Evolutionary conservation across 2,113 vertebrate species (phyloP), one percentile per base, ranked within the genome.

Genomic region (Peromyscus maniculatus): DNA sequence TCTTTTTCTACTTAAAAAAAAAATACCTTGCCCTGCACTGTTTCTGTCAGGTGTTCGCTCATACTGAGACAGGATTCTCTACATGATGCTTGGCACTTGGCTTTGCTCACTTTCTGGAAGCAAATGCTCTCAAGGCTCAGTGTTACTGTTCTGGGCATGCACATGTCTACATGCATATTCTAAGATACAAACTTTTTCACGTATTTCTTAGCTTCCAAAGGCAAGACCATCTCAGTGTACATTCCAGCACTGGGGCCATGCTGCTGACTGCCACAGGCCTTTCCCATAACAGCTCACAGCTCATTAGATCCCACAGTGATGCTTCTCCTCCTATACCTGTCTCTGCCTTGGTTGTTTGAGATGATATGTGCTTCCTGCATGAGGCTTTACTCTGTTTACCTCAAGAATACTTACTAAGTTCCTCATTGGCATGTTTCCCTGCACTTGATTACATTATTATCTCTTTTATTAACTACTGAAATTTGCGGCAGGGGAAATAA

Each of bases 1-100:
- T 55, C 46, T 72, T 93, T 96, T 92, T 6, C 15, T 75, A 4
- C 39, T 86, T 91, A 80, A 19, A 94, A 87, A 94, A 87, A 21
- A 8, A n/a, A n/a, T n/a, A n/a, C 1, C 33, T 92, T 46, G 15
- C 8, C 2, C 1, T 24, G 5, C 12, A n/a, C 11, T 28, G 7
- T 5, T 4, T 17, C 13, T 21, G 10, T 1, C 28, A 31, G 2
- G 1, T 46, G 43, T 36, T 78, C 67, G 7, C 16, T 36, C 43
- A 28, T 59, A 3, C 36, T n/a, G 5, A 31, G 15, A 13, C 31
- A 59, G 36, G 26, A 12, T 36, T 95, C 39, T 64, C 21, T 31
- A 1, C 62, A 31, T 92, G 59, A 74, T 91, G 7, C 15, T 49
- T 92, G 10, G 22, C 24, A 1, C 10, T 87, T 94, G 59, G 24